Percentiles rank a stretch among this genome's conserved stretches.
phyloP scores from a whole-genome alignment of 2,888 invertebrate species.

The Mythimna loreyi region DNA sequence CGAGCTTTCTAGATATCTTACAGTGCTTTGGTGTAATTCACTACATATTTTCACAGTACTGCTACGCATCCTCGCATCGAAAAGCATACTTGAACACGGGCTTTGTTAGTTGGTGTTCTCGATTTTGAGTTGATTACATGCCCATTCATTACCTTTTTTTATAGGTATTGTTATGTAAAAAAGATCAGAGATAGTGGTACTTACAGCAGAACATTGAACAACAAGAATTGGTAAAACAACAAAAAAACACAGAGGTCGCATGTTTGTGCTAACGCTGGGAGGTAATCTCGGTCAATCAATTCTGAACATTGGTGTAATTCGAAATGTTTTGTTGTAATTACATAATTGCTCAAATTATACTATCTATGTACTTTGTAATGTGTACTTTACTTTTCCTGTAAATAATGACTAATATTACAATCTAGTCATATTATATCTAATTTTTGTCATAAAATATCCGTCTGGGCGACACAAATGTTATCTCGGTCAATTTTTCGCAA shows the following conservation, averaged over 20 bases:
- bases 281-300: neutral
- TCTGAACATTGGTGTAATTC: neutral
- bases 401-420: constrained; percentile 1
- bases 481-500: too few relatives aligned
- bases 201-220: constrained; percentile 25
- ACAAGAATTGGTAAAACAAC: neutral
- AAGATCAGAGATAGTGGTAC: constrained; percentile 12
- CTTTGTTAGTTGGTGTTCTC: too few relatives aligned
- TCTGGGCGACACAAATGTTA: neutral
- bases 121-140: too few relatives aligned
- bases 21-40: too few relatives aligned
- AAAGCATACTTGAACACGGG: too few relatives aligned
- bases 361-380: neutral
- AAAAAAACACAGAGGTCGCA: constrained; percentile 9
- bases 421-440: neutral
- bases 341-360: constrained; percentile 3
- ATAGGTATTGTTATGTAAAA: too few relatives aligned
- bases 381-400: constrained; percentile 10
- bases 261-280: neutral
- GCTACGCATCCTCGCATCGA: too few relatives aligned
- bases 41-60: too few relatives aligned
- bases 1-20: too few relatives aligned
- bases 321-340: constrained; percentile 5
- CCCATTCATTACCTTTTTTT: too few relatives aligned
- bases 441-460: neutral